These are phyloP conservation scores for Triplophysa bombifrons DNA, from an alignment of 2,797 vertebrate species.

Conservation along the genomic window DNA sequence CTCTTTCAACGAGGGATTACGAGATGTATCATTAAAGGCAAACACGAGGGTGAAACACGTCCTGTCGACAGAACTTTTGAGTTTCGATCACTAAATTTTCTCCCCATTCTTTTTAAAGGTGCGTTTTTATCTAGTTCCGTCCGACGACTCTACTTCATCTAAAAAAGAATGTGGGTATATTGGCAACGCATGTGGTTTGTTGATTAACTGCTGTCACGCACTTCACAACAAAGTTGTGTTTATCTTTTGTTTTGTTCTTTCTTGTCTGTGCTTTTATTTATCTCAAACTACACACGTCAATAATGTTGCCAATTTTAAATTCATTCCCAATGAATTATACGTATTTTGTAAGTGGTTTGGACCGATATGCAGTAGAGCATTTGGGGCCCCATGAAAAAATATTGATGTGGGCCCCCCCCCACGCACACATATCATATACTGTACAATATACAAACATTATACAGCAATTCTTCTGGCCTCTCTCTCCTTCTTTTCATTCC, in stretches of 20 bases:
- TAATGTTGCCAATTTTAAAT: not conserved
- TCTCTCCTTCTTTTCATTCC: too few relatives aligned
- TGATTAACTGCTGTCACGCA: not conserved
- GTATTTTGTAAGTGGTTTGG: not conserved
- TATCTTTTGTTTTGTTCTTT: not conserved
- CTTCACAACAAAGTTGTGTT: not conserved
- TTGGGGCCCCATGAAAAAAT: too few relatives aligned
- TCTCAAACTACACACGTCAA: not conserved
- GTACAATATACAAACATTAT: too few relatives aligned
- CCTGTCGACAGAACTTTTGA: not conserved
- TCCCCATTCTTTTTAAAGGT: slow-evolving; percentile 18
- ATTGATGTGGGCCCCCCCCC: too few relatives aligned
- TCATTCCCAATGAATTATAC: not conserved
- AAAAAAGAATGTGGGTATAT: not conserved
- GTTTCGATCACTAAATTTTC: slow-evolving; percentile 49
- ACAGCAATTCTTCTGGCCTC: too few relatives aligned
- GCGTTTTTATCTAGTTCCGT: not conserved
- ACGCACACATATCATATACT: too few relatives aligned
- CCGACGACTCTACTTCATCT: not conserved
- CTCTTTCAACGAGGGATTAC: slow-evolving; percentile 59
- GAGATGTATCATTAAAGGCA: slow-evolving; percentile 61
- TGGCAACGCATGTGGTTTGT: not conserved
- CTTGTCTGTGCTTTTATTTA: not conserved
- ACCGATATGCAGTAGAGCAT: too few relatives aligned
- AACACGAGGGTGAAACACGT: slow-evolving; percentile 37